A percentile compares a stretch with the other conserved stretches of the same genome.
These are phyloP conservation scores for Acanthopagrus latus DNA, from an alignment of 2,797 vertebrate species.

Conservation along the genomic window DNA sequence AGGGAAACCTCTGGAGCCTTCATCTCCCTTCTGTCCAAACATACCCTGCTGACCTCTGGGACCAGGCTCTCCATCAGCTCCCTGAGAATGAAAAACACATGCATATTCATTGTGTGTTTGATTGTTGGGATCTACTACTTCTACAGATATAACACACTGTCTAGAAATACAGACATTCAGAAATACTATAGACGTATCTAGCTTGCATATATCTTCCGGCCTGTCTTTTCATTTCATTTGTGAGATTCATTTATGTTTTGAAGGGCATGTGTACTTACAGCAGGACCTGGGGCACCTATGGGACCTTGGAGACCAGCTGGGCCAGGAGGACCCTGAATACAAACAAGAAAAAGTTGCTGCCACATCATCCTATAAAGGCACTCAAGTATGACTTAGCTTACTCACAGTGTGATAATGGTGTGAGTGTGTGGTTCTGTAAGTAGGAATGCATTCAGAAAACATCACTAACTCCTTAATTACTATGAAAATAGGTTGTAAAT, in stretches of 20 bases:
- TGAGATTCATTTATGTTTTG: not conserved
- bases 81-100: conserved; percentile 79
- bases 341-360: not conserved
- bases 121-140: not conserved
- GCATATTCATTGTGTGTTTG: not conserved
- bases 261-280: conserved; percentile 87
- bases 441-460: not conserved
- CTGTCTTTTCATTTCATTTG: conserved; percentile 1
- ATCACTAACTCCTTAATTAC: not conserved
- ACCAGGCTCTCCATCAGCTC: conserved; percentile 96
- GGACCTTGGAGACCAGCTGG: conserved; percentile 97
- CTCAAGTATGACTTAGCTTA: not conserved
- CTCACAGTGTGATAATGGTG: not conserved
- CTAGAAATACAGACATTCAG: not conserved
- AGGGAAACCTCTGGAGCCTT: conserved; percentile 96
- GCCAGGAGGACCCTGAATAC: conserved; percentile 94
- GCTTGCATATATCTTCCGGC: not conserved
- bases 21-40: conserved; percentile 99
- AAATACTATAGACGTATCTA: not conserved
- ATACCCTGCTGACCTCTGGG: conserved; percentile 98
- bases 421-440: not conserved
- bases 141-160: not conserved
- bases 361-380: not conserved
- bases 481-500: not conserved
- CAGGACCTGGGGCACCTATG: conserved; percentile 96